Conservation (phyloP, 1,140 invertebrate genomes). For the Episyrphus balteatus region DNA sequence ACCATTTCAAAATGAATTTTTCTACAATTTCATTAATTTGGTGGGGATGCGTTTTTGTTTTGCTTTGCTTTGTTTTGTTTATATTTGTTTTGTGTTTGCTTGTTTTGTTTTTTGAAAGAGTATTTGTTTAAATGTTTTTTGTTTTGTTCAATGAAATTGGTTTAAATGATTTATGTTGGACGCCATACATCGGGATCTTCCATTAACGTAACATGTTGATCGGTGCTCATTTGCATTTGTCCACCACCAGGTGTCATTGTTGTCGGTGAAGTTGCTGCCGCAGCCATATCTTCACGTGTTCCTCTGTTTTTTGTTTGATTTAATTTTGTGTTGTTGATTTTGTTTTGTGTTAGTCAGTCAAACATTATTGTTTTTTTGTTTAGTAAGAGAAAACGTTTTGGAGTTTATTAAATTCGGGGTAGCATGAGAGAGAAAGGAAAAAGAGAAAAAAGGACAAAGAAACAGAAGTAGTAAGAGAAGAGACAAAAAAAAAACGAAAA, state of each 20-base stretch:
- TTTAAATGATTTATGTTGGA: slow-evolving; percentile 56
- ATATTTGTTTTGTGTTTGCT: background rate
- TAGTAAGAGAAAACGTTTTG: background rate
- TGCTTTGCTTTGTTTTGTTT: slow-evolving; percentile 1
- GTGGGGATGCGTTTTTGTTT: slow-evolving; percentile 1
- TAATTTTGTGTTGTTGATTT: background rate
- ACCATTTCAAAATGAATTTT: no score
- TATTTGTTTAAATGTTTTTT: slow-evolving; percentile 20
- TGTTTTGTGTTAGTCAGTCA: background rate
- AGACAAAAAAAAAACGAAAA: slow-evolving; percentile 3
- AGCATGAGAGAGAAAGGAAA: no score
- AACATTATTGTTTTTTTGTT: background rate
- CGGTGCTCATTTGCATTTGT: slow-evolving; percentile 50
- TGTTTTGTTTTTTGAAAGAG: background rate
- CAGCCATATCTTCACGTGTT: slow-evolving; percentile 69
- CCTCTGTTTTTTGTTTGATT: slow-evolving; percentile 45
- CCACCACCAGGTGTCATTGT: slow-evolving; percentile 42
- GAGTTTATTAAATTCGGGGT: slow-evolving; percentile 1
- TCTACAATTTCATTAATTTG: background rate
- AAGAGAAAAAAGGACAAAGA: background rate
- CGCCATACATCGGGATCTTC: slow-evolving; percentile 82
- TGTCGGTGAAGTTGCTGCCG: slow-evolving; percentile 57
- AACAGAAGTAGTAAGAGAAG: background rate
- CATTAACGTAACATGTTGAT: slow-evolving; percentile 67
- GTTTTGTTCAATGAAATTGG: slow-evolving; percentile 7